These are phyloP conservation scores for Pantherophis guttatus DNA, from an alignment of 2,113 vertebrate genomes.

Conservation along the genomic window DNA sequence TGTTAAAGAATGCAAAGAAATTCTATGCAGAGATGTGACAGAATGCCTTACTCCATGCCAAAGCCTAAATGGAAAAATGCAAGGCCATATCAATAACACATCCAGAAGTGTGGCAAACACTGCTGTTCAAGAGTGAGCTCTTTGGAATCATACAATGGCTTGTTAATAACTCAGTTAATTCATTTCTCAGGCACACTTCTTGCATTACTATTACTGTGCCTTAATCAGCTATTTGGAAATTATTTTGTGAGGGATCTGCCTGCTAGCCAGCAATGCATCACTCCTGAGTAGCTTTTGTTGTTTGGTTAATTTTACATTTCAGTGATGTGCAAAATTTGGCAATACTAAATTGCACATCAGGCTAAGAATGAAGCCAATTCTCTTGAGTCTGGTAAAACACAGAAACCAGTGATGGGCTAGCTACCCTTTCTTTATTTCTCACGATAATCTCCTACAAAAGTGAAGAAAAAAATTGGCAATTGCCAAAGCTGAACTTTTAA, in stretches of 20 bases:
- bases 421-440: background rate
- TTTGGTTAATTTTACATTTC: background rate
- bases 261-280: background rate
- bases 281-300: background rate
- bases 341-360: background rate
- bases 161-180: background rate
- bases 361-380: background rate
- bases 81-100: background rate
- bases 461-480: background rate
- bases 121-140: background rate
- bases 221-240: background rate
- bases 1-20: background rate
- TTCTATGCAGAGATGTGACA: background rate
- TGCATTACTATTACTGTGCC: background rate
- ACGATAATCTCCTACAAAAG: constrained; percentile 9
- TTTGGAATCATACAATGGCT: background rate
- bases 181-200: background rate
- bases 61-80: background rate
- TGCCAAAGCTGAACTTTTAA: background rate
- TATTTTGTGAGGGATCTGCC: background rate
- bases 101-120: background rate
- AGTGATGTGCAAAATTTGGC: constrained; percentile 6
- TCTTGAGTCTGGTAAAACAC: background rate
- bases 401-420: background rate
- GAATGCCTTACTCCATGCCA: background rate